A percentile compares a stretch with the other conserved stretches of the same genome.
Conservation (phyloP, 2,113 vertebrate genomes). For the Equus przewalskii region DNA sequence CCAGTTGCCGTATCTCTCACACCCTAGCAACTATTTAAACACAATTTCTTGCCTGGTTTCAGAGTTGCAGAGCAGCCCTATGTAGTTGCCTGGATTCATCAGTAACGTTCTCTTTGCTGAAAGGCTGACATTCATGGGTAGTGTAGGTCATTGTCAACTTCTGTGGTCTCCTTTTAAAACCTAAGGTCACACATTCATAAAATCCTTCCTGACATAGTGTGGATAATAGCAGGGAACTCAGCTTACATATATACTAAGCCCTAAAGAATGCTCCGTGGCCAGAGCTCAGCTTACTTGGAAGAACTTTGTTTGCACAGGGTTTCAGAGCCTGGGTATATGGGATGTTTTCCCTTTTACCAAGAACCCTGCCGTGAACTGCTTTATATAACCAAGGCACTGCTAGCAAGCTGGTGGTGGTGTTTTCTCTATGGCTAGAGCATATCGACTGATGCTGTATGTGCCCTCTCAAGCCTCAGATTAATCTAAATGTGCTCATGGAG, state of each 20-base stretch:
- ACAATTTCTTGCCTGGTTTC: constrained; percentile 3
- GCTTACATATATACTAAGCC: constrained; percentile 55
- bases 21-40: constrained; percentile 43
- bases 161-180: constrained; percentile 69
- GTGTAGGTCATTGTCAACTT: constrained; percentile 69
- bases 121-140: constrained; percentile 48
- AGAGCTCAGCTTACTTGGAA: constrained; percentile 55
- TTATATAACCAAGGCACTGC: constrained; percentile 12
- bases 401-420: not conserved
- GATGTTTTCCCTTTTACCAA: constrained; percentile 60
- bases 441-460: not conserved
- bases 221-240: constrained; percentile 16
- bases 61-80: not conserved
- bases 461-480: not conserved
- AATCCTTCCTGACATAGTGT: constrained; percentile 50
- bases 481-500: not conserved
- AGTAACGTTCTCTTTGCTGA: constrained; percentile 44
- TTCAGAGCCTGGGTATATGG: constrained; percentile 52
- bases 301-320: constrained; percentile 44
- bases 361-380: not conserved
- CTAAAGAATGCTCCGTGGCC: constrained; percentile 66
- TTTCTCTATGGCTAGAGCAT: not conserved
- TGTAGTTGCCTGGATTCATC: not conserved
- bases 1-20: not conserved
- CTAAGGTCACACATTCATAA: constrained; percentile 72